Evolutionary conservation across 2,113 vertebrate species (phyloP).

Genomic region (Hippolais icterina): DNA sequence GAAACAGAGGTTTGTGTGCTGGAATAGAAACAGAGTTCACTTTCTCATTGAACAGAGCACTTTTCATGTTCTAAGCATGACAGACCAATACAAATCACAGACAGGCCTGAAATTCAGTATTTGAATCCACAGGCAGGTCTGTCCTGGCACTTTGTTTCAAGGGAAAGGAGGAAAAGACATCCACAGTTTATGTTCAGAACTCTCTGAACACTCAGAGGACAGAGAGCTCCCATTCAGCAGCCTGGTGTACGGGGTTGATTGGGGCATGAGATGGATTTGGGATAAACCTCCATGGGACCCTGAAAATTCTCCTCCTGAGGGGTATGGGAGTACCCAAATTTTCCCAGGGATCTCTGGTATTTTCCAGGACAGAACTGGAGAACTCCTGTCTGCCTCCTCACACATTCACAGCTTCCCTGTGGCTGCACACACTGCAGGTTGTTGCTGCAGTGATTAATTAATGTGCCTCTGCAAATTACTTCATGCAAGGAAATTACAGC

Average conservation of each 20-base stretch:
- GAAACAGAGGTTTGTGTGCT: neutral
- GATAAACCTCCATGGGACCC: neutral
- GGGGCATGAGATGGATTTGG: neutral
- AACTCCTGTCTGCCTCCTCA: neutral
- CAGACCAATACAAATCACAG: neutral
- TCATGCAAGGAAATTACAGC: neutral
- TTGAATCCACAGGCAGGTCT: neutral
- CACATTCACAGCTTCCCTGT: neutral
- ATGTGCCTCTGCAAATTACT: neutral
- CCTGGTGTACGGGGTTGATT: rapidly evolving
- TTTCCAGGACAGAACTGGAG: neutral
- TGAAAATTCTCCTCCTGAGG: neutral
- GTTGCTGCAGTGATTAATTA: neutral
- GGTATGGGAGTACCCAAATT: neutral
- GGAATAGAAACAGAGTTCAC: neutral
- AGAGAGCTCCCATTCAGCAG: neutral
- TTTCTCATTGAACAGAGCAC: neutral
- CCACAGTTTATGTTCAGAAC: neutral
- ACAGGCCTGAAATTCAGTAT: neutral
- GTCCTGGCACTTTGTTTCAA: neutral
- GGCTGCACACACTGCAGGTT: neutral
- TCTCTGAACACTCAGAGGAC: neutral
- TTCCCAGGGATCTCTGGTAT: neutral
- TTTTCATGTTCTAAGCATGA: neutral
- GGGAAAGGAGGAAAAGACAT: neutral